Base-by-base conservation (phyloP, 2,797 vertebrate species). In the Enteromius viviparus region DNA sequence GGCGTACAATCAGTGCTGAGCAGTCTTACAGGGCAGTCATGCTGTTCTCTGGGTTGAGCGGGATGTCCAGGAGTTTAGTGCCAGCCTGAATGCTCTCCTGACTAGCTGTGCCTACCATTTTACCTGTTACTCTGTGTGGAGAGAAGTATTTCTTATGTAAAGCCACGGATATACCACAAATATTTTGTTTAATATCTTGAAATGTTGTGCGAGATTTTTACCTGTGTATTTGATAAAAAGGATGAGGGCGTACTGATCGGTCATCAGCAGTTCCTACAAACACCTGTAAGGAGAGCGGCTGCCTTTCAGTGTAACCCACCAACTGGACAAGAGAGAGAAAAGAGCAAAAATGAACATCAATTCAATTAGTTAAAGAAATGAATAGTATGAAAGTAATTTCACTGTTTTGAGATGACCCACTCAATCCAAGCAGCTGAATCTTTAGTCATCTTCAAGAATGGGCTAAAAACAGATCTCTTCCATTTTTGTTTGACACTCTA, bases 141-240 rank as follows among this genome's bases (percentile, higher is more conserved):
- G 12, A 81, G 17, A 68, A 5, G 37, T 12, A 42, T 29, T n/a
- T 76, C 3, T 49, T 47, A 68, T 42, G 47, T 10, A 47, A 69
- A 45, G 37, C 26, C 51, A 70, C 45, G 6, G 14, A 53, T 32
- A 4, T 62, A 17, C 1, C 40, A 40, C 11, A 40, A 26, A 17
- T 40, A 19, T 3, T 0, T 77, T 40, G 71, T 19, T 70, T 37
- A 42, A 26, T 14, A 42, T 26, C 21, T 19, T 15, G n/a, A 23
- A 84, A 47, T 17, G 12, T 15, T 4, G 78, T 10, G 10, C 2
- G 0, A 32, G 23, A 60, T 14, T 49, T 15, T 85, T 90, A 95
- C 95, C 95, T 95, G 91, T 98, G 97, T 85, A 98, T 96, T 89
- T 98, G 97, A 90, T 98, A 98, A 91, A 98, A 98, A 4, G 97